phyloP scores from a whole-genome alignment of 2,888 invertebrate genomes.

The Zaprionus bogoriensis region DNA sequence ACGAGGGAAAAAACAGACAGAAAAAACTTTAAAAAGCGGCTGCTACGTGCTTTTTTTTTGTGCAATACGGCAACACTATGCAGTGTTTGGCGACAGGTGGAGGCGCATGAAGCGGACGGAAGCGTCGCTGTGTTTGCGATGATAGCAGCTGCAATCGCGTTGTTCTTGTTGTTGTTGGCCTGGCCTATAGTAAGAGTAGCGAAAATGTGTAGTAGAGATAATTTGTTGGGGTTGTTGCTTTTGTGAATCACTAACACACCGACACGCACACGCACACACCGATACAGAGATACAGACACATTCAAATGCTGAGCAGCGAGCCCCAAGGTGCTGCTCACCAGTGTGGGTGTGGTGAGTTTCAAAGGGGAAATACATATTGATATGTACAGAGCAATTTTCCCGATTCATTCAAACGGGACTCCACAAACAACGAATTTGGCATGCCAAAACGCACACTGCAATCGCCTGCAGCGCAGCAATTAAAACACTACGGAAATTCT shows the following conservation, averaged over 20 bases:
- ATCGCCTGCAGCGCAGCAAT: background rate
- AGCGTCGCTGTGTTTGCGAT: conserved; percentile 31
- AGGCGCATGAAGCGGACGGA: conserved; percentile 28
- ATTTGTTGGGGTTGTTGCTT: conserved; percentile 69
- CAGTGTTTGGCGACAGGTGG: conserved; percentile 54
- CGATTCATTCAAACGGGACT: conserved; percentile 10
- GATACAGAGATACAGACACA: conserved; percentile 9
- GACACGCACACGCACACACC: conserved; percentile 12
- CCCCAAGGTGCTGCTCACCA: conserved; percentile 46
- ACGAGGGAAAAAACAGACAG: conserved; percentile 15
- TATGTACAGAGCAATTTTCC: conserved; percentile 44
- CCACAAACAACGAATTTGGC: conserved; percentile 9
- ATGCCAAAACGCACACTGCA: background rate
- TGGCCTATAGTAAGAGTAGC: conserved; percentile 56
- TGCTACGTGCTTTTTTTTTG: conserved; percentile 21
- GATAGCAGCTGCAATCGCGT: conserved; percentile 51
- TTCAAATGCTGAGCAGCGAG: conserved; percentile 42
- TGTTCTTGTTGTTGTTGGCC: conserved; percentile 32
- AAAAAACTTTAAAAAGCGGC: conserved; percentile 34
- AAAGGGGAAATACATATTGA: conserved; percentile 47
- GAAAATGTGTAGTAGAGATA: conserved; percentile 67
- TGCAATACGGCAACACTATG: conserved; percentile 50
- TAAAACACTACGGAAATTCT: background rate
- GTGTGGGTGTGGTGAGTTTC: conserved; percentile 55
- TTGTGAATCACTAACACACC: conserved; percentile 64